Evolutionary conservation across 2,888 invertebrate genomes (phyloP), one percentile per base, ranked within the genome.

Genomic region (Aleiodes testaceus): DNA sequence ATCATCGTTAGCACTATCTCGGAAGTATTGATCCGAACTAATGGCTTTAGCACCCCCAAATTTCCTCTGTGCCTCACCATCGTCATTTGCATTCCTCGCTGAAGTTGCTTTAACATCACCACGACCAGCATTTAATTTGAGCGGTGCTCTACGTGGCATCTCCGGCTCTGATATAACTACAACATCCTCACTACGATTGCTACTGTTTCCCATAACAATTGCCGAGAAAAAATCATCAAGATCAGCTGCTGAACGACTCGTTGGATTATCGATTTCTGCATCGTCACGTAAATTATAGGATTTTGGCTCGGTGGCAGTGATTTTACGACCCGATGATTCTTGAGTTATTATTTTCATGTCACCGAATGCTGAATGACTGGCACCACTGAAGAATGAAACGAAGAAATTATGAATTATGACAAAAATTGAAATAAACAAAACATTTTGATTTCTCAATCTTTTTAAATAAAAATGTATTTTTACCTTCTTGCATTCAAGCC

Each of bases 11-110:
- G 88, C 85, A 73, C 91, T 91, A 80, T 94, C 95, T 6, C 95
- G 95, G 87, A 99, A 99, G 90, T 93, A 98, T 89, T 98, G 98
- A 84, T 97, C 97, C 0, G 99, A 99, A 72, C 98, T 98, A 84
- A 99, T 99, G 12, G 97, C 95, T 88, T 99, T 99, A 2, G 99
- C 98, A 80, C 94, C 93, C 64, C 97, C 98, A 87, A 99, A 99
- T 89, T 99, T 99, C 88, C 96, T 96, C 87, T 96, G 95, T 20
- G 97, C 97, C 73, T 94, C 93, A 79, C 94, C 94, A 55, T 93
- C 91, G 6, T 89, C 89, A 20, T 77, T 7, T 42, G 26, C 76
- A 16, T 52, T 50, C 69, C 73, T 69, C 74, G 20, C 6, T 42
- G 26, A 77, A 74, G 20, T 47, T 70, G 75, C n/a, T 79, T 80